Conservation (phyloP, 23 tunicate genomes). For the Ciona savignyi region DNA sequence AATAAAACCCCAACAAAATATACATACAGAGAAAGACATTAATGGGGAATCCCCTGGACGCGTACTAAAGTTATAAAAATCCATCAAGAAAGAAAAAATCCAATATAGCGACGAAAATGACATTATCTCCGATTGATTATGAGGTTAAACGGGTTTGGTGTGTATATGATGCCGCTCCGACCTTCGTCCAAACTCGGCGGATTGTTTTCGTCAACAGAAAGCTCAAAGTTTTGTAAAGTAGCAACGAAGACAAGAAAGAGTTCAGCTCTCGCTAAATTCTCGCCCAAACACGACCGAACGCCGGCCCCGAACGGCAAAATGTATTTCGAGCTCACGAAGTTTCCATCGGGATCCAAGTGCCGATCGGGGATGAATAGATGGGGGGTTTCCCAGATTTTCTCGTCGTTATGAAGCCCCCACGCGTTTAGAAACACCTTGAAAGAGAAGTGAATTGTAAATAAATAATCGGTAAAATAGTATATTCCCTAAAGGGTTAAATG, state of each 20-base stretch:
- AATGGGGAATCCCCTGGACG: too few species aligned
- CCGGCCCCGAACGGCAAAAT: constrained; percentile 12
- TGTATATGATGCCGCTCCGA: not conserved
- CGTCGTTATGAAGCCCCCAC: constrained; percentile 12
- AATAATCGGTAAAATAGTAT: not conserved
- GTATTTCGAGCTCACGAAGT: not conserved
- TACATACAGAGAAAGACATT: too few species aligned
- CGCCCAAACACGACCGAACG: constrained; percentile 5
- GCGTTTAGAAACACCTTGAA: not conserved
- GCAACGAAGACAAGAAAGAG: not conserved
- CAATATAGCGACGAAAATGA: not conserved
- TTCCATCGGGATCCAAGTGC: constrained; percentile 9
- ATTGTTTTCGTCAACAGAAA: constrained; percentile 1
- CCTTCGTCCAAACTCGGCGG: constrained; percentile 3
- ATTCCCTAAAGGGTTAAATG: too few species aligned
- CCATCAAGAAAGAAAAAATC: too few species aligned
- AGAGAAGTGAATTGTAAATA: not conserved
- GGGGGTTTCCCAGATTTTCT: constrained; percentile 1
- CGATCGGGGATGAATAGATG: not conserved
- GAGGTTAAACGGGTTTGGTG: constrained; percentile 2
- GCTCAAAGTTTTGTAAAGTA: not conserved
- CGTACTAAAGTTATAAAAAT: too few species aligned
- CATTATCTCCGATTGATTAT: not conserved
- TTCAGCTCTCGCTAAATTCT: constrained; percentile 10
- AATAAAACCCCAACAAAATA: too few species aligned